A percentile compares a stretch with the other conserved stretches of the same genome.
Conservation (phyloP, 2,888 invertebrate species). For the Drosophila flavopinicola region DNA sequence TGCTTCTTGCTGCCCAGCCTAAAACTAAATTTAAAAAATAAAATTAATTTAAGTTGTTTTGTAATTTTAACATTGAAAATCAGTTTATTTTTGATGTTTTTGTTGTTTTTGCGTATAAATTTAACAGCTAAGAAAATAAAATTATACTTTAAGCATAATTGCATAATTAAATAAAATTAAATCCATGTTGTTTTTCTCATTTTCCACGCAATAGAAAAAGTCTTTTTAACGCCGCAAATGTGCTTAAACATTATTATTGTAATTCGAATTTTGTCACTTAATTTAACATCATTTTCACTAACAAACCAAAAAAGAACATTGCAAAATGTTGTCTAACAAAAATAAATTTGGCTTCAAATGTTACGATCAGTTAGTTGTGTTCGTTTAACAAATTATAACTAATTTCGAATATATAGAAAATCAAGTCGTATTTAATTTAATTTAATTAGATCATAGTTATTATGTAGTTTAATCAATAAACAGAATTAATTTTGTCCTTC, state of each 20-base stretch:
- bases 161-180: slow-evolving; percentile 63
- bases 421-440: slow-evolving; percentile 54
- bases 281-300: slow-evolving; percentile 54
- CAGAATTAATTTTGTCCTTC: slow-evolving; percentile 77
- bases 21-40: slow-evolving; percentile 54
- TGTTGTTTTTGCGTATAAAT: slow-evolving; percentile 73
- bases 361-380: slow-evolving; percentile 45
- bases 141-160: slow-evolving; percentile 73
- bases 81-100: slow-evolving; percentile 65
- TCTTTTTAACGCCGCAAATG: slow-evolving; percentile 79
- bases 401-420: slow-evolving; percentile 57
- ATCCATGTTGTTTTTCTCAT: slow-evolving; percentile 58
- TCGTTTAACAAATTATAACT: slow-evolving; percentile 49
- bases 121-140: slow-evolving; percentile 79
- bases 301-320: slow-evolving; percentile 44
- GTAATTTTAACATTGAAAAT: slow-evolving; percentile 78
- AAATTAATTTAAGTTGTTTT: slow-evolving; percentile 57
- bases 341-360: slow-evolving; percentile 60
- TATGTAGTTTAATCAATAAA: slow-evolving; percentile 58
- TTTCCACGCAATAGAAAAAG: slow-evolving; percentile 66
- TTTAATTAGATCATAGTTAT: slow-evolving; percentile 62
- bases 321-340: slow-evolving; percentile 46
- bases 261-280: slow-evolving; percentile 62
- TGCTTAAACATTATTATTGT: slow-evolving; percentile 76
- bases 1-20: slow-evolving; percentile 68